These are phyloP conservation scores for Nerophis ophidion DNA, from an alignment of 2,113 vertebrate genomes.

Conservation along the genomic window DNA sequence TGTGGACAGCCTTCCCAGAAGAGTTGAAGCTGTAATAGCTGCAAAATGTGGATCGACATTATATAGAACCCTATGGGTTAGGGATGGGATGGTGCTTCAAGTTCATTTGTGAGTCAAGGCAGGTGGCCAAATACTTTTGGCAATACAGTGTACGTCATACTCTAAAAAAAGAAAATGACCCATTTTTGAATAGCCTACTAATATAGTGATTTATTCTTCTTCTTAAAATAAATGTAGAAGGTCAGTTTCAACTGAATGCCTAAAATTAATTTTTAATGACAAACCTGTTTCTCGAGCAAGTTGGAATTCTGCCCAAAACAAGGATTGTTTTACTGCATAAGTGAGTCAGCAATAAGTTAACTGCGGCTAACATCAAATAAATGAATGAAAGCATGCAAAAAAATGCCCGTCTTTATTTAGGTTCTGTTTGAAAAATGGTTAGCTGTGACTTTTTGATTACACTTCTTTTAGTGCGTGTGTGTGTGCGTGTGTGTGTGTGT, in stretches of 20 bases:
- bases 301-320: neutral
- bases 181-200: neutral
- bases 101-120: too few species aligned
- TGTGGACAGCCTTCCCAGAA: too few species aligned
- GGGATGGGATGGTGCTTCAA: too few species aligned
- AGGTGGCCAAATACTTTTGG: too few species aligned
- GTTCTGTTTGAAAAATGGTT: constrained; percentile 8
- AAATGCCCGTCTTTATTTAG: neutral
- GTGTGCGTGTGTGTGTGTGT: neutral
- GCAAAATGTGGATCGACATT: too few species aligned
- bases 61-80: too few species aligned
- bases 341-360: neutral
- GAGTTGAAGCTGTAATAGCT: too few species aligned
- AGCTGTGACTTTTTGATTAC: constrained; percentile 24
- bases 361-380: neutral
- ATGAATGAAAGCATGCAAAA: neutral
- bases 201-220: neutral
- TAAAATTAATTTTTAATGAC: neutral
- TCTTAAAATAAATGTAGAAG: neutral
- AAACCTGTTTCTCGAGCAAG: neutral
- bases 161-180: neutral
- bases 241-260: neutral
- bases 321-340: neutral
- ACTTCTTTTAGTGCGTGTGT: neutral
- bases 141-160: neutral